Base-by-base conservation (phyloP, 1,140 invertebrate genomes). In the Pemphigus obesinymphae region DNA sequence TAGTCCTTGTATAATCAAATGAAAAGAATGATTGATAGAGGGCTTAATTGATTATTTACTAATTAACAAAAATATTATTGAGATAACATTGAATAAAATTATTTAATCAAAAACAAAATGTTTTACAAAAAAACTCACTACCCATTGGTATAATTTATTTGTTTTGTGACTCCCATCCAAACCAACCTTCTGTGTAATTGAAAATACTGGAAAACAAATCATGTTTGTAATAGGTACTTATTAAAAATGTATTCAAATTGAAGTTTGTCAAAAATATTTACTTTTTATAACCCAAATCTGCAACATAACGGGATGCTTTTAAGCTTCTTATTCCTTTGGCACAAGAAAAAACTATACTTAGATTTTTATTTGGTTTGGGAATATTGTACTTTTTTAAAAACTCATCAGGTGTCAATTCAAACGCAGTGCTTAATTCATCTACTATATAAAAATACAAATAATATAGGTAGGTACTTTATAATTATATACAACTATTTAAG, bases 291-390 rank as follows among this genome's bases (percentile, higher is more conserved):
- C 83, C 83, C 34, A 80, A 45, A 31, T 82, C 50, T 17, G 48
- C 17, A 26, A 82, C 70, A 20, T 66, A 37, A 20, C 82, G 53
- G 70, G 66, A 53, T 43, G 83, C 84, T n/a, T 72, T 55, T 23
- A 83, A 81, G 66, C 84, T 84, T 50, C 84, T 73, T 66, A 70
- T 83, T 78, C 84, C 84, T 11, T 83, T 82, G 26, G 82, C 61
- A 82, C 84, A 84, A 45, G 82, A 83, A 70, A 84, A 84, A 50
- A 84, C 68, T 4, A 84, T 68, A 37, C 3, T 61, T 48, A 43
- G 34, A 31, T 83, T 76, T 13, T 72, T 20, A 4, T 43, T 15
- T 55, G 84, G 84, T 76, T 84, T 84, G 13, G 48, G 26, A 37
- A 40, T 13, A 15, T 82, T 78, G 72, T 84, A 84, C 34, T 68